These are phyloP conservation scores for Odontomachus brunneus DNA, from an alignment of 1,140 invertebrate species.

Conservation along the genomic window DNA sequence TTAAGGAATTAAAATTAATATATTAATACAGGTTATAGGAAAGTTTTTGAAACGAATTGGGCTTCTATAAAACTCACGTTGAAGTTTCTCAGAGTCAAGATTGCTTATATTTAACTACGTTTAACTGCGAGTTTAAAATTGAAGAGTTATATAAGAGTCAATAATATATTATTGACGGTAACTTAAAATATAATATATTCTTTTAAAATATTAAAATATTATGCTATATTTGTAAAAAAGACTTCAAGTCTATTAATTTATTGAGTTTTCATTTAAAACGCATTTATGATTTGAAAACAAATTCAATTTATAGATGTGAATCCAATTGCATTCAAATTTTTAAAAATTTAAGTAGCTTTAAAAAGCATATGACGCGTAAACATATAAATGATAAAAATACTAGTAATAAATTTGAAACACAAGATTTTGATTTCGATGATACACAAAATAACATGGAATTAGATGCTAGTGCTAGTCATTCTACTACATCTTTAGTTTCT, in stretches of 20 bases:
- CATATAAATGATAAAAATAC: slow-evolving; percentile 14
- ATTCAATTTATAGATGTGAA: slow-evolving; percentile 11
- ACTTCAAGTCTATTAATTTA: slow-evolving; percentile 17
- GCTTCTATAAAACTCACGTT: slow-evolving; percentile 1
- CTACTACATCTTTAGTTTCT: slow-evolving; percentile 24
- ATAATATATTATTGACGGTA: not conserved
- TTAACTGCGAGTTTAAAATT: not conserved
- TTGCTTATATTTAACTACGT: slow-evolving; percentile 1
- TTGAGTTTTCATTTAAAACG: slow-evolving; percentile 8
- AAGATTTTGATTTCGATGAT: slow-evolving; percentile 5
- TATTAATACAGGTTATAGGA: not conserved
- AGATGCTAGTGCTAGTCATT: not conserved
- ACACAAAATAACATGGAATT: slow-evolving; percentile 8
- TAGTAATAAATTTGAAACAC: not conserved
- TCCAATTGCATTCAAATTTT: slow-evolving; percentile 5
- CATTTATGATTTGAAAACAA: slow-evolving; percentile 18
- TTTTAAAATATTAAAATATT: slow-evolving; percentile 33
- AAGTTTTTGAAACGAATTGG: not conserved
- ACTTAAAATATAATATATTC: slow-evolving; percentile 7
- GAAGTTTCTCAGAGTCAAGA: slow-evolving; percentile 2
- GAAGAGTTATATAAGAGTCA: not conserved
- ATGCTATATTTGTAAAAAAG: slow-evolving; percentile 27
- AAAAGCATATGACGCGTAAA: slow-evolving; percentile 18
- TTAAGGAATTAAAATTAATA: slow-evolving; percentile 20
- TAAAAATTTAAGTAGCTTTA: slow-evolving; percentile 26